Evolutionary conservation across 1,140 invertebrate species (phyloP), one percentile per base, ranked within the genome.

Genomic region (Trichonephila clavata): DNA sequence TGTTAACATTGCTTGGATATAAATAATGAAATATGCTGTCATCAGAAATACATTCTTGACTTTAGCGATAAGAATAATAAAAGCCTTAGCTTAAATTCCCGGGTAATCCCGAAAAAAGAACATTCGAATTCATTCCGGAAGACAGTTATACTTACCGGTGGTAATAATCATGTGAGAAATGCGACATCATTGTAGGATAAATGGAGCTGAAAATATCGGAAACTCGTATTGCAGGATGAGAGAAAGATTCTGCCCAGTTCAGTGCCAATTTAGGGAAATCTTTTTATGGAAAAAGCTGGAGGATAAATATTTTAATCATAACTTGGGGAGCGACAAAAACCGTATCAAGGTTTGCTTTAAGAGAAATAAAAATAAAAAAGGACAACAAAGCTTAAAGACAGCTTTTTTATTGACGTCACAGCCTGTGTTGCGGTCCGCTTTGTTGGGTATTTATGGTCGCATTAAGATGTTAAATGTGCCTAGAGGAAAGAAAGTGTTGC

Each of bases 261-360:
- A 13, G 10, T 13, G 50, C 0, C 7, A 7, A 24, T 68, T 24
- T 68, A 68, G 10, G 68, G 16, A 4, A 24, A 16, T 16, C 24
- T 32, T 39, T 39, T 20, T 32, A 77, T 6, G 71, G 71, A 39
- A 20, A 77, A 77, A 68, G 7, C 27, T 68, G 7, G 65, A 13
- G 65, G n/a, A 68, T 68, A 24, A 68, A 68, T 68, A 77, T 18
- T 77, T 77, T 77, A 77, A 77, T 77, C 71, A 7, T 32, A 20
- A 32, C 32, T 77, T 24, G 71, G 2, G 16, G 18, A 77, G 14
- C 27, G 68, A 24, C 24, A 16, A 8, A 77, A 77, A 39, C 27
- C 24, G 24, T 39, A 18, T 32, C 24, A 27, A 16, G 16, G 32
- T 39, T 16, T 18, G n/a, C 32, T 77, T 39, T 5, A 0, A 39